These are phyloP conservation scores for Ahaetulla prasina DNA, from an alignment of 2,113 vertebrate species.

Conservation along the genomic window DNA sequence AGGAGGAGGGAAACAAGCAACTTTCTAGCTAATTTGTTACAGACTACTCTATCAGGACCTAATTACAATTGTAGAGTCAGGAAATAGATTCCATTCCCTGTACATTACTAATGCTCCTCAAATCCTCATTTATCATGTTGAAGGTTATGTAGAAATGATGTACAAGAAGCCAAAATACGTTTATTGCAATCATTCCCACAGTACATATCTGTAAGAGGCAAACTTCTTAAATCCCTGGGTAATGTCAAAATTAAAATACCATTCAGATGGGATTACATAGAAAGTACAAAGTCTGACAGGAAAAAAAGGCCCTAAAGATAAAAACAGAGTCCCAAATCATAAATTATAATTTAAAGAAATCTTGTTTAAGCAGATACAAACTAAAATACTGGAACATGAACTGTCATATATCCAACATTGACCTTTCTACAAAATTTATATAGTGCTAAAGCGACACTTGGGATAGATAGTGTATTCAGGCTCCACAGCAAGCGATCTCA, in stretches of 20 bases:
- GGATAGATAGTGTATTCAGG: neutral
- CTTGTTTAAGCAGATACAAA: neutral
- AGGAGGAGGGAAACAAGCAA: neutral
- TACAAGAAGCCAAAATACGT: slow-evolving; percentile 48
- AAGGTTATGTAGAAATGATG: slow-evolving; percentile 62
- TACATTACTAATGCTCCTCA: slow-evolving; percentile 66
- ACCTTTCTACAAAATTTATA: neutral
- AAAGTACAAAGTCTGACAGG: slow-evolving; percentile 19
- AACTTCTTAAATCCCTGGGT: slow-evolving; percentile 21
- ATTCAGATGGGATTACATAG: slow-evolving; percentile 6
- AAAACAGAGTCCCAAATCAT: slow-evolving; percentile 19
- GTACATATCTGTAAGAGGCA: slow-evolving; percentile 13
- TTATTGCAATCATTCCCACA: slow-evolving; percentile 44
- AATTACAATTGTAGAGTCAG: slow-evolving; percentile 59
- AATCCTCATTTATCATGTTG: slow-evolving; percentile 64
- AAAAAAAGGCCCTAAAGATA: slow-evolving; percentile 27
- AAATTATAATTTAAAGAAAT: slow-evolving; percentile 47
- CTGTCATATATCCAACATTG: neutral
- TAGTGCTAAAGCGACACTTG: neutral
- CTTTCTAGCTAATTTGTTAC: slow-evolving; percentile 54
- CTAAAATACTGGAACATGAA: slow-evolving; percentile 26
- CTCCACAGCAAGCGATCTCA: neutral
- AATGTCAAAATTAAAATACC: slow-evolving; percentile 19
- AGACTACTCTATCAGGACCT: slow-evolving; percentile 62
- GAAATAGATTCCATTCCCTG: slow-evolving; percentile 66